Base-by-base conservation (phyloP, 2,888 invertebrate species). In the Homarus gammarus region DNA sequence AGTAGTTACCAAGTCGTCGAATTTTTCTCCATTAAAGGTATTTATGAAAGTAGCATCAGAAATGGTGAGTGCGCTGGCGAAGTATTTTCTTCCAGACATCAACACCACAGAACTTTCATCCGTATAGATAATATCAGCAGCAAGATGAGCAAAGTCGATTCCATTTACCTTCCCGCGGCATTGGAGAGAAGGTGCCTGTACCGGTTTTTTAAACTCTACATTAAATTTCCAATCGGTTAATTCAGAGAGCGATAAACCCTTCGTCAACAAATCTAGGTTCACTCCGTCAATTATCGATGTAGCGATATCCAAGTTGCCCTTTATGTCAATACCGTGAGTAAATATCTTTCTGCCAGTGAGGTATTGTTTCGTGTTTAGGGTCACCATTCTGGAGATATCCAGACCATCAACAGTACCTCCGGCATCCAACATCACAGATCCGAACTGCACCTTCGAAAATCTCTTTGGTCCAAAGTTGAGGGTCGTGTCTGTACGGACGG, bases 341-440 rank as follows among this genome's bases (percentile, higher is more conserved):
- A 75, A 75, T 18, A 44, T 49, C 75, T 75, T 75, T n/a, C n/a
- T 75, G 27, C 75, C 75, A 31, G 75, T 44, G 12, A 75, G 40
- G 12, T 75, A 27, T 10, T 75, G 75, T 12, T n/a, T 22, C n/a
- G 75, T 44, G 44, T 75, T 27, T 12, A 75, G 75, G 12, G 75
- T 75, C 12, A 75, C 75, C 38, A 75, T 22, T 10, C n/a, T 15
- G 15, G n/a, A 27, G 2, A 49, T 31, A 15, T 44, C 6, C 44
- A 75, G 22, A 10, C 75, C 75, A 44, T 75, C 75, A 1, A 75
- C 75, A 15, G 40, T 75, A 12, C 44, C 75, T n/a, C 75, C 75
- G 0, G 8, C 44, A 12, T 27, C 22, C 27, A 75, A 6, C 5
- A 27, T 75, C 27, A 75, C 75, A 2, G 75, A 38, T 10, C 75